Conservation (phyloP, 2,888 invertebrate species). For the Dorcus parallelipipedus region DNA sequence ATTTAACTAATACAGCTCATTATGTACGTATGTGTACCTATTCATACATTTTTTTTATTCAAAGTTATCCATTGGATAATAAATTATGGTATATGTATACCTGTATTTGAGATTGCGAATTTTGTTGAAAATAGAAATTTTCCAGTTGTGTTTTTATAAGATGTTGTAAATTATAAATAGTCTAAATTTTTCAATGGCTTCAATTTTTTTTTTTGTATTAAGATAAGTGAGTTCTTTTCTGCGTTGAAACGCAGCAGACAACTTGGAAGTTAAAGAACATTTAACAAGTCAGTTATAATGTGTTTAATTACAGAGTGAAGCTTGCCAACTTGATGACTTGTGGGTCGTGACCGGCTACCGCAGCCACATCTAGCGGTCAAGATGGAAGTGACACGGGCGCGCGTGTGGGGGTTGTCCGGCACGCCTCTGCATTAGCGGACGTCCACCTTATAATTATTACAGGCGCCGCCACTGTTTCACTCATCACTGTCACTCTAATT, state of each 20-base stretch:
- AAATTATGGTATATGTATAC: too few species aligned
- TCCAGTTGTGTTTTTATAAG: too few species aligned
- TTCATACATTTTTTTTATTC: too few species aligned
- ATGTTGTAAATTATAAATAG: too few species aligned
- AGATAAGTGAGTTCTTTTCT: too few species aligned
- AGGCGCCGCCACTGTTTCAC: constrained; percentile 26
- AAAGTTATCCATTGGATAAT: too few species aligned
- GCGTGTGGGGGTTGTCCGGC: constrained; percentile 27
- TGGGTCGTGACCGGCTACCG: constrained; percentile 24
- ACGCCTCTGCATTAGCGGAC: constrained; percentile 30
- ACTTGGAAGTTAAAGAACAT: constrained; percentile 11
- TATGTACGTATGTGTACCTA: too few species aligned
- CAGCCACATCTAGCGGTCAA: constrained; percentile 11
- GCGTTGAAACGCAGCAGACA: neutral
- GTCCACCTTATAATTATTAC: constrained; percentile 29
- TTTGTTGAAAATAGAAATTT: too few species aligned
- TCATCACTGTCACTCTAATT: constrained; percentile 18
- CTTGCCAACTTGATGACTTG: constrained; percentile 20
- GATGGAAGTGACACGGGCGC: constrained; percentile 25
- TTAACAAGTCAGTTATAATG: constrained; percentile 13
- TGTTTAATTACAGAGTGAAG: constrained; percentile 20
- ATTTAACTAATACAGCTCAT: too few species aligned
- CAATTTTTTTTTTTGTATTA: too few species aligned
- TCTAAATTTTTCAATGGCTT: too few species aligned
- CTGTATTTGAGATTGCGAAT: too few species aligned